Evolutionary conservation across 2,888 invertebrate species (phyloP).

Genomic region (Drosophila pseudotakahashii): DNA sequence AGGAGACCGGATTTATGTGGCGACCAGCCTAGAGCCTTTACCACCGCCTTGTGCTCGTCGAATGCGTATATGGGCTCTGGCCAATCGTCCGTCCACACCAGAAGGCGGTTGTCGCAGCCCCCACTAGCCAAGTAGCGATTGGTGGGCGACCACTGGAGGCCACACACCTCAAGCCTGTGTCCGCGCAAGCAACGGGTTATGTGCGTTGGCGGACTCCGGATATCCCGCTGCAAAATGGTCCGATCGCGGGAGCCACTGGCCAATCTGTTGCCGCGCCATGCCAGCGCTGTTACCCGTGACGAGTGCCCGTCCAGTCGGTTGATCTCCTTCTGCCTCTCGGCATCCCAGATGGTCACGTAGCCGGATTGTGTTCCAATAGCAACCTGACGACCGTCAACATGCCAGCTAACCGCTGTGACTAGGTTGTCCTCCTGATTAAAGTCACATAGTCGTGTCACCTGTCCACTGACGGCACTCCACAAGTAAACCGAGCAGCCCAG

Average conservation of each 20-base stretch:
- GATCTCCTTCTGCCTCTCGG: slow-evolving; percentile 88
- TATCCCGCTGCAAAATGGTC: slow-evolving; percentile 96
- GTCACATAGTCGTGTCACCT: slow-evolving; percentile 98
- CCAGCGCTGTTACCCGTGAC: slow-evolving; percentile 95
- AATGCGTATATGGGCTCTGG: slow-evolving; percentile 96
- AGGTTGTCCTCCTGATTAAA: slow-evolving; percentile 95
- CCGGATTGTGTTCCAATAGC: slow-evolving; percentile 99
- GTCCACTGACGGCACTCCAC: slow-evolving; percentile 99
- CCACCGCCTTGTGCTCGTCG: slow-evolving; percentile 96
- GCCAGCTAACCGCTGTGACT: slow-evolving; percentile 99
- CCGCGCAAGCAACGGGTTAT: slow-evolving; percentile 92
- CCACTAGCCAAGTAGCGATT: slow-evolving; percentile 98
- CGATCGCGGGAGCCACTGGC: slow-evolving; percentile 98
- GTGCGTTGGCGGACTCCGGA: slow-evolving; percentile 91
- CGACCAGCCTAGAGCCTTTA: slow-evolving; percentile 99
- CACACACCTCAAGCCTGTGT: slow-evolving; percentile 98
- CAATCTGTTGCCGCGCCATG: slow-evolving; percentile 97
- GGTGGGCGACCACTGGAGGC: slow-evolving; percentile 98
- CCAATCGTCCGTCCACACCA: slow-evolving; percentile 90
- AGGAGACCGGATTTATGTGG: slow-evolving; percentile 98
- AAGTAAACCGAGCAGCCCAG: slow-evolving; percentile 98
- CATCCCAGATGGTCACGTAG: slow-evolving; percentile 98
- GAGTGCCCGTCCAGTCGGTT: slow-evolving; percentile 95
- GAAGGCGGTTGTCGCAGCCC: slow-evolving; percentile 91
- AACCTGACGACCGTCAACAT: slow-evolving; percentile 96